phyloP scores from a whole-genome alignment of 2,888 invertebrate species.

The Sicus ferrugineus region DNA sequence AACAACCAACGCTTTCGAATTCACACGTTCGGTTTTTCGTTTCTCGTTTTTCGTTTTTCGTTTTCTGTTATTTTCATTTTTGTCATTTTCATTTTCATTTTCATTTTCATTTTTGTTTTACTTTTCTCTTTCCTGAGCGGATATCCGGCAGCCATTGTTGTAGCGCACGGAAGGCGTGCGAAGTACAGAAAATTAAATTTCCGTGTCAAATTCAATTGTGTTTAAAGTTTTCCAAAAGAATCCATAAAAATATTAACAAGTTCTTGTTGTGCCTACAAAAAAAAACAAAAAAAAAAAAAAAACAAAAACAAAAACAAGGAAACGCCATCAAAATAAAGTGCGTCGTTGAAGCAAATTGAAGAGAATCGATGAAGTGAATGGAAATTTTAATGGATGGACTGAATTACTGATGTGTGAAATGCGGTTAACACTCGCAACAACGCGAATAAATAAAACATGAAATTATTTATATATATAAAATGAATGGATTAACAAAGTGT shows the following conservation, averaged over 20 bases:
- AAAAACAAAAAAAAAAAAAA: background rate
- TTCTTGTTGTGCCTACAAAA: no score
- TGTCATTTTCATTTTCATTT: conserved; percentile 11
- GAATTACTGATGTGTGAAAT: no score
- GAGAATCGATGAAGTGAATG: no score
- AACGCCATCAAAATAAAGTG: no score
- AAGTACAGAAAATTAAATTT: conserved; percentile 17
- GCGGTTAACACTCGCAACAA: no score
- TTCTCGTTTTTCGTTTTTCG: background rate
- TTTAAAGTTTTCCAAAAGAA: background rate
- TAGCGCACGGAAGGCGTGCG: background rate
- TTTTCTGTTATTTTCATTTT: conserved; percentile 6
- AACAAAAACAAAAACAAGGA: background rate
- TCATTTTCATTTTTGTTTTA: background rate
- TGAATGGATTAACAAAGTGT: no score
- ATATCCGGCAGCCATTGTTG: conserved; percentile 2
- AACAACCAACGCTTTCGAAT: background rate
- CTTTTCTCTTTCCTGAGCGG: background rate
- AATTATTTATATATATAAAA: no score
- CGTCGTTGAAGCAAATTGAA: no score
- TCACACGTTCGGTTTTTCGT: background rate
- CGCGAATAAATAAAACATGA: no score
- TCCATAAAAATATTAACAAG: background rate
- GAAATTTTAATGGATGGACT: no score
- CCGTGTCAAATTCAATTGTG: conserved; percentile 9